These are phyloP conservation scores for Rhagonycha lutea DNA, from an alignment of 2,888 invertebrate genomes.

Conservation along the genomic window DNA sequence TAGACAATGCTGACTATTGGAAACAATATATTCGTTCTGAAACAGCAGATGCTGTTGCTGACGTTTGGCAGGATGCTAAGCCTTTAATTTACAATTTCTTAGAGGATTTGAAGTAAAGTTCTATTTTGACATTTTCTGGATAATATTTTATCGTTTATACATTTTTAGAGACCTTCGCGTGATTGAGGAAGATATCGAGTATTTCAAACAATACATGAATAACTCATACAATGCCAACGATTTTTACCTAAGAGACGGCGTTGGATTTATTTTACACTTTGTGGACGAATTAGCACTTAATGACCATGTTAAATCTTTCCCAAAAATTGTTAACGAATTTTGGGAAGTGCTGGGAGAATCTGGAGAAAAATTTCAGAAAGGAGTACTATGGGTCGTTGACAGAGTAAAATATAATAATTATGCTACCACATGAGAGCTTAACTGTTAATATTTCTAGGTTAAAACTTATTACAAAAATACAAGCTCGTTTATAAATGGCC, in stretches of 20 bases:
- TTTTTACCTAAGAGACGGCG: conserved; percentile 80
- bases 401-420: conserved; percentile 53
- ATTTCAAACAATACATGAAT: conserved; percentile 72
- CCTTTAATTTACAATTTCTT: conserved; percentile 71
- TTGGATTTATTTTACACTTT: conserved; percentile 69
- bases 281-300: conserved; percentile 79
- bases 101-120: conserved; percentile 64
- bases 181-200: conserved; percentile 73
- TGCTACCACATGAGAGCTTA: neutral
- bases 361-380: conserved; percentile 76
- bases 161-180: conserved; percentile 64
- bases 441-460: conserved; percentile 52
- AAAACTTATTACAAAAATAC: conserved; percentile 73
- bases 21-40: conserved; percentile 72
- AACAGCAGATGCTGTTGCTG: conserved; percentile 66
- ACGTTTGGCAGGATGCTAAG: conserved; percentile 77
- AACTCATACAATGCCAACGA: conserved; percentile 80
- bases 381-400: conserved; percentile 74
- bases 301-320: conserved; percentile 77
- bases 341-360: conserved; percentile 88
- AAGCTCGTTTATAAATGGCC: conserved; percentile 68
- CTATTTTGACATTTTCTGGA: conserved; percentile 1
- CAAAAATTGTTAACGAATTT: conserved; percentile 79
- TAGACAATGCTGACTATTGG: conserved; percentile 66
- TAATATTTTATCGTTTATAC: conserved; percentile 12